Conservation (phyloP, 1,140 invertebrate species). For the Caerostris extrusa region DNA sequence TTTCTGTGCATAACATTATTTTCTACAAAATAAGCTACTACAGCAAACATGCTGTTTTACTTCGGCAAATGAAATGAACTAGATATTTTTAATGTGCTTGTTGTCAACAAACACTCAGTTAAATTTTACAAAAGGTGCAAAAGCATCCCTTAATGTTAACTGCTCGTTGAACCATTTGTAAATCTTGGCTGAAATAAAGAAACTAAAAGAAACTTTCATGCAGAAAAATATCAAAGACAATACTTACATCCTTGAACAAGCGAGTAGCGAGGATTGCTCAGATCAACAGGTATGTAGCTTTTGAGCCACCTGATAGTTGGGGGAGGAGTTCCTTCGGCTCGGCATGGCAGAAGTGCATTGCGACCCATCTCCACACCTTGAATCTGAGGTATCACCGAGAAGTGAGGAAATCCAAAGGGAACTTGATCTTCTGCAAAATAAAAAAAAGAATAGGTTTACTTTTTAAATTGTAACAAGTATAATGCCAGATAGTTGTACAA, state of each 20-base stretch:
- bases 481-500: neutral
- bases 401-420: constrained; percentile 94
- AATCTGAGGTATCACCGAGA: constrained; percentile 90
- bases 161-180: no score
- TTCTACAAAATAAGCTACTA: no score
- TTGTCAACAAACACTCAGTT: no score
- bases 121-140: no score
- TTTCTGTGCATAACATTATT: no score
- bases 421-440: constrained; percentile 88
- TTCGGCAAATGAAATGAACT: no score
- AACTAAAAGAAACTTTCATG: no score
- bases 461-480: neutral
- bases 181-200: no score
- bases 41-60: no score
- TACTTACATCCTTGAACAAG: constrained; percentile 87
- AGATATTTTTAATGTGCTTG: no score
- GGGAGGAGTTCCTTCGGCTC: constrained; percentile 91
- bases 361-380: constrained; percentile 98
- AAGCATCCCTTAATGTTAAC: no score
- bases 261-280: constrained; percentile 91
- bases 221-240: neutral
- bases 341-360: constrained; percentile 92
- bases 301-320: constrained; percentile 96
- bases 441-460: neutral
- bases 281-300: constrained; percentile 93